These are phyloP conservation scores for Dermolepida albohirtum DNA, from an alignment of 2,888 invertebrate species.

Conservation along the genomic window DNA sequence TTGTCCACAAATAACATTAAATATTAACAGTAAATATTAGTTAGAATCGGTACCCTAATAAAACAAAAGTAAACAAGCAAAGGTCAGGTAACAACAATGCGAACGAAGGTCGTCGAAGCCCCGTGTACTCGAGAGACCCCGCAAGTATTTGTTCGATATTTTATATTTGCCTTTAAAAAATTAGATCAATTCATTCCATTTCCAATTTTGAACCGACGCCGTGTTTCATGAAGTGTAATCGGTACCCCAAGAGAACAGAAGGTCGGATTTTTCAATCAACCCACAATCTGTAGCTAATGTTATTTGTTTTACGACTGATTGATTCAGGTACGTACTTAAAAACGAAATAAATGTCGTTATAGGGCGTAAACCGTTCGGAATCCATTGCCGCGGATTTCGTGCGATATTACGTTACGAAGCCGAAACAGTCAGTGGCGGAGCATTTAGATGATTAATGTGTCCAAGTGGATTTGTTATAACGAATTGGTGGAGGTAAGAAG, in stretches of 20 bases:
- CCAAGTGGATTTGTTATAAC: slow-evolving; percentile 34
- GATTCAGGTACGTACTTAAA: slow-evolving; percentile 31
- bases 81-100: slow-evolving; percentile 6
- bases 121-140: neutral
- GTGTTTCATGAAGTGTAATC: slow-evolving; percentile 15
- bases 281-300: slow-evolving; percentile 35
- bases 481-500: slow-evolving; percentile 26
- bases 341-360: slow-evolving; percentile 35
- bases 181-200: slow-evolving; percentile 27
- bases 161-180: slow-evolving; percentile 34
- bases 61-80: neutral
- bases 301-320: slow-evolving; percentile 38
- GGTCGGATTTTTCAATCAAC: slow-evolving; percentile 27
- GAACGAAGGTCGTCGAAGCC: too few species aligned
- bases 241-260: slow-evolving; percentile 19
- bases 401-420: slow-evolving; percentile 9
- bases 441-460: slow-evolving; percentile 36
- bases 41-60: neutral
- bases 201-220: slow-evolving; percentile 17
- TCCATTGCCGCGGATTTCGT: slow-evolving; percentile 22
- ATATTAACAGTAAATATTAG: too few species aligned
- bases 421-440: slow-evolving; percentile 1
- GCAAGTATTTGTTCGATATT: slow-evolving; percentile 32
- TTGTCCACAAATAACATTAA: too few species aligned
- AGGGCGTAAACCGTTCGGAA: neutral